phyloP scores from a whole-genome alignment of 2,113 vertebrate genomes.

The Argyrosomus japonicus region DNA sequence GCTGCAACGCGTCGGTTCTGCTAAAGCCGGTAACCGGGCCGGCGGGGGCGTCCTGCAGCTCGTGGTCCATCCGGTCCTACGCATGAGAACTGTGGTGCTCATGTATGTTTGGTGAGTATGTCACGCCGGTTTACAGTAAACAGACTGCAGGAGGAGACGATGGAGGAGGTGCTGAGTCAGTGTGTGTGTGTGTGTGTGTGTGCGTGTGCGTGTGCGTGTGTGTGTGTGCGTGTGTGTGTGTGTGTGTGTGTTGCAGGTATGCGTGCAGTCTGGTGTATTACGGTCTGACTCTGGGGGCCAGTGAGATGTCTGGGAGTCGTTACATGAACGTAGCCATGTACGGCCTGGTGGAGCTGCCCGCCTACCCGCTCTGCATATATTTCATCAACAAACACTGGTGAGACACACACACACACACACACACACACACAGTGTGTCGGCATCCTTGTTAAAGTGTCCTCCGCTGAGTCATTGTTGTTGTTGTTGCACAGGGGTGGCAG shows the following conservation, averaged over 20 bases:
- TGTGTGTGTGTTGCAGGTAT: conserved; percentile 82
- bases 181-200: conserved; percentile 8
- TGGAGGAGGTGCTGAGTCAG: background rate
- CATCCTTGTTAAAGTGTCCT: too few relatives aligned
- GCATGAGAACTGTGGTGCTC: conserved; percentile 85
- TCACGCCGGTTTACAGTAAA: background rate
- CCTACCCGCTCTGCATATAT: conserved; percentile 89
- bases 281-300: conserved; percentile 88
- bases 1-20: conserved; percentile 76
- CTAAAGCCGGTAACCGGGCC: conserved; percentile 30
- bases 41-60: conserved; percentile 79
- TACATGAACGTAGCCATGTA: conserved; percentile 89
- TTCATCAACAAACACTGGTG: conserved; percentile 90
- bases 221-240: conserved; percentile 21
- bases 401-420: conserved; percentile 9
- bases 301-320: conserved; percentile 85
- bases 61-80: conserved; percentile 82
- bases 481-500: conserved; percentile 85
- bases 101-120: conserved; percentile 89
- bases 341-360: conserved; percentile 89
- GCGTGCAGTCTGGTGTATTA: conserved; percentile 92
- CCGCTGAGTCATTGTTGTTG: background rate
- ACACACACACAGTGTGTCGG: too few relatives aligned
- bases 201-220: conserved; percentile 5
- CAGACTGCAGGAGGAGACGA: too few relatives aligned